These are phyloP conservation scores for Loris lydekkerianus DNA, from an alignment of 2,797 vertebrate species.

Conservation along the genomic window DNA sequence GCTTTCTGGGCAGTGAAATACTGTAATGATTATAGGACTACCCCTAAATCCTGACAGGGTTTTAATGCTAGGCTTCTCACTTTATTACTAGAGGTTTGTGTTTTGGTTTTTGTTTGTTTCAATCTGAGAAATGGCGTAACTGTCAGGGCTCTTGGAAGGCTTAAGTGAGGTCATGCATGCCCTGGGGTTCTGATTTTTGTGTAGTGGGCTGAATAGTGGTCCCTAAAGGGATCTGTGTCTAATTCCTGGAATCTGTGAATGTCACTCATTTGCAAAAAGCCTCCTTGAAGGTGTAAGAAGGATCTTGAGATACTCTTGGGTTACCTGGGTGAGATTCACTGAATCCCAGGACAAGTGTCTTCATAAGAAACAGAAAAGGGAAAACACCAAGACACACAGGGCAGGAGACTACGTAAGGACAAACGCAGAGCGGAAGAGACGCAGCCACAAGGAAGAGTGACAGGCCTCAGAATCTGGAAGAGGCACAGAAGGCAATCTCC, in stretches of 20 bases:
- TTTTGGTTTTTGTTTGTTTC: not conserved
- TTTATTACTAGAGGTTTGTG: not conserved
- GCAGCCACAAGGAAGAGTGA: rapidly evolving
- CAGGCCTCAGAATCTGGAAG: not conserved
- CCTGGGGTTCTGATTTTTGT: not conserved
- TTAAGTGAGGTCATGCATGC: not conserved
- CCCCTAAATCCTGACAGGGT: not conserved
- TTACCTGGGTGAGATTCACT: not conserved
- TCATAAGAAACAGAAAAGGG: not conserved
- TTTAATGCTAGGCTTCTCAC: not conserved
- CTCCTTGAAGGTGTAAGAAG: not conserved
- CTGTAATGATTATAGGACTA: not conserved
- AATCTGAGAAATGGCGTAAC: not conserved
- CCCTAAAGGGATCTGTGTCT: not conserved
- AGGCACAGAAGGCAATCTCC: not conserved
- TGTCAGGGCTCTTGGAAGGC: not conserved
- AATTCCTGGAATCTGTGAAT: not conserved
- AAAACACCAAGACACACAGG: not conserved
- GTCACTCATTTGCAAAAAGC: conserved; percentile 16
- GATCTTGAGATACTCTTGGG: not conserved
- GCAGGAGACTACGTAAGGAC: not conserved
- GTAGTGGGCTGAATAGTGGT: not conserved
- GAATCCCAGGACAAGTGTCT: not conserved
- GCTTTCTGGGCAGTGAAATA: not conserved
- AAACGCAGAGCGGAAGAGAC: not conserved